Conservation (phyloP, 2,888 invertebrate genomes). For the Odontomyia ornata region DNA sequence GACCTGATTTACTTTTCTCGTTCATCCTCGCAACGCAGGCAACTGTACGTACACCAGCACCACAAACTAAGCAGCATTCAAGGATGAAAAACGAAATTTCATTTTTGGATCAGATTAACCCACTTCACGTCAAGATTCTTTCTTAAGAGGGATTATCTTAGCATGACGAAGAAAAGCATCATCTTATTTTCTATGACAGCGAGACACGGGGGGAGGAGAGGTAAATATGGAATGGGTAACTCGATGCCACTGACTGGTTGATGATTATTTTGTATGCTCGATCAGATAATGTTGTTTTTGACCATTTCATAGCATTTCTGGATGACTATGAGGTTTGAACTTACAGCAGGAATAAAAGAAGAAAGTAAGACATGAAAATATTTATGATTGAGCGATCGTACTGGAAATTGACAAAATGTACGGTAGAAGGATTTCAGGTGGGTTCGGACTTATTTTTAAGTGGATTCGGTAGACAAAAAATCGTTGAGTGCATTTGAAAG, state of each 20-base stretch:
- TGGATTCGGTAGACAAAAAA: too few relatives aligned
- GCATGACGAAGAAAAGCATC: conserved; percentile 15
- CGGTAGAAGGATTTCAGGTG: too few relatives aligned
- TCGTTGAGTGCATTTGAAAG: too few relatives aligned
- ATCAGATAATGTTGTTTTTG: conserved; percentile 32
- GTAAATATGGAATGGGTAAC: conserved; percentile 8
- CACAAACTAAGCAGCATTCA: not conserved
- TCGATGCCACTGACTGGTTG: conserved; percentile 23
- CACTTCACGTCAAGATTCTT: conserved; percentile 35
- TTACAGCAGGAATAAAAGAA: too few relatives aligned
- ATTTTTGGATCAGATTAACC: conserved; percentile 40
- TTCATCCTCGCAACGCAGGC: not conserved
- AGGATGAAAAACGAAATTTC: conserved; percentile 23
- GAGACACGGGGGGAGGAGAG: not conserved
- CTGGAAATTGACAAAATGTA: too few relatives aligned
- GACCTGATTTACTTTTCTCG: conserved; percentile 1
- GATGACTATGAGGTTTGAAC: not conserved
- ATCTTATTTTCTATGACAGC: not conserved
- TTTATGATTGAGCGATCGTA: too few relatives aligned
- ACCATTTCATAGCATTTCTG: conserved; percentile 6
- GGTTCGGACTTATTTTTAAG: too few relatives aligned
- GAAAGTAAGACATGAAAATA: too few relatives aligned
- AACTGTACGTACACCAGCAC: not conserved
- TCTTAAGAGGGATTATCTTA: conserved; percentile 20
- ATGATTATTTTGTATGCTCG: conserved; percentile 24